Conservation (phyloP, 2,888 invertebrate species). For the Drosophila subquinaria region DNA sequence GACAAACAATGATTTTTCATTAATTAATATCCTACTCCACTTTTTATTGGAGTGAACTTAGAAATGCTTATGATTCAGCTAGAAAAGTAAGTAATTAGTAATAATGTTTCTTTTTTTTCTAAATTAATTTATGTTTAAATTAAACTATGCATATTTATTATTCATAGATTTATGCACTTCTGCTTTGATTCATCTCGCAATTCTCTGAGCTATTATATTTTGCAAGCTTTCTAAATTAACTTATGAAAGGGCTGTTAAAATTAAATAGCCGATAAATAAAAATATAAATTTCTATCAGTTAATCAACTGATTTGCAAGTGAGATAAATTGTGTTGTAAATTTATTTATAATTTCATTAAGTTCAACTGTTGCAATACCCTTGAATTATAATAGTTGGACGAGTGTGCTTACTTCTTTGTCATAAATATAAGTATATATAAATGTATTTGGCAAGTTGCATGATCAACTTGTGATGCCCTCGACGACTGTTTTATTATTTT, state of each 20-base stretch:
- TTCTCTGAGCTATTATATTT: not conserved
- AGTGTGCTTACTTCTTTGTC: constrained; percentile 12
- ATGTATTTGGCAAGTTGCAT: constrained; percentile 43
- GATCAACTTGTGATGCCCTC: constrained; percentile 47
- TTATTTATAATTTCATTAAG: constrained; percentile 6
- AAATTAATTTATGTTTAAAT: not conserved
- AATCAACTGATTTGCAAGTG: constrained; percentile 1
- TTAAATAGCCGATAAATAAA: not conserved
- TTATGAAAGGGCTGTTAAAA: not conserved
- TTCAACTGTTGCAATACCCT: constrained; percentile 12
- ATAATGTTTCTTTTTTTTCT: too few species aligned
- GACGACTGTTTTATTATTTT: not conserved
- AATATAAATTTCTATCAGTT: not conserved
- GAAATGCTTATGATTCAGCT: not conserved
- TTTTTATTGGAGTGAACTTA: not conserved
- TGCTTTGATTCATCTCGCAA: not conserved
- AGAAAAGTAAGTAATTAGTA: not conserved
- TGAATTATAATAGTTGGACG: constrained; percentile 10
- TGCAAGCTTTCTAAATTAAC: not conserved
- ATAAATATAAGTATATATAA: not conserved
- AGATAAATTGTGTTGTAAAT: constrained; percentile 7
- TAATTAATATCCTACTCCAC: too few species aligned
- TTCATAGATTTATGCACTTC: not conserved
- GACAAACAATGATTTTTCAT: not conserved
- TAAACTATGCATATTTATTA: not conserved